A percentile compares a stretch with the other conserved stretches of the same genome.
phyloP scores from a whole-genome alignment of 2,797 vertebrate species.

The Leptoclinus maculatus region DNA sequence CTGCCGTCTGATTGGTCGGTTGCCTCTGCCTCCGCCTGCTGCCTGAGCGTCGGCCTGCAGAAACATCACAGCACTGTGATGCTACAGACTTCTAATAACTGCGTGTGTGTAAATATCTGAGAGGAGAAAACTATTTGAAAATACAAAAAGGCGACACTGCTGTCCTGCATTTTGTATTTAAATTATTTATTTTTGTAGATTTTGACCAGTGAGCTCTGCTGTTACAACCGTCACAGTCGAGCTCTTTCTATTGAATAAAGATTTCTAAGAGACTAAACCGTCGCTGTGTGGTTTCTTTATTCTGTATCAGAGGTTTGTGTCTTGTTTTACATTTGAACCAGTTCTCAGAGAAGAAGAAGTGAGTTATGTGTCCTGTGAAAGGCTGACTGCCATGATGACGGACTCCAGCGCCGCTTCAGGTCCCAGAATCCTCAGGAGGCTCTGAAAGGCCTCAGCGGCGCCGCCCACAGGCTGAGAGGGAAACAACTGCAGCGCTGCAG shows the following conservation, averaged over 20 bases:
- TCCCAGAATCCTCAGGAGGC: conserved; percentile 84
- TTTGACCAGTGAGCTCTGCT: conserved; percentile 72
- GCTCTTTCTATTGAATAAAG: conserved; percentile 91
- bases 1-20: conserved; percentile 39
- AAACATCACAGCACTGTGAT: conserved; percentile 80
- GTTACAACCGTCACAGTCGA: conserved; percentile 76
- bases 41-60: conserved; percentile 42
- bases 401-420: conserved; percentile 87
- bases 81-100: conserved; percentile 73
- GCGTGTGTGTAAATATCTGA: conserved; percentile 69
- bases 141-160: conserved; percentile 84
- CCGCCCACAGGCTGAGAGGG: conserved; percentile 31
- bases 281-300: not conserved
- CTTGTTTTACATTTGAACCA: too few relatives aligned
- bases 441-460: conserved; percentile 80
- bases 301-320: too few relatives aligned
- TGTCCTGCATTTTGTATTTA: conserved; percentile 91
- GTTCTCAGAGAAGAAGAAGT: too few relatives aligned
- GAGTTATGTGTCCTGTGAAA: conserved; percentile 21
- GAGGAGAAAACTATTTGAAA: conserved; percentile 73
- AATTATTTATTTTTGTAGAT: conserved; percentile 95
- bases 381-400: conserved; percentile 77
- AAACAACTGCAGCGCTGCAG: conserved; percentile 63
- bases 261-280: conserved; percentile 72
- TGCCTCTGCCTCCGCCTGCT: conserved; percentile 34